These are phyloP conservation scores for Schlechtendalia chinensis DNA, from an alignment of 1,140 invertebrate genomes.

Conservation along the genomic window DNA sequence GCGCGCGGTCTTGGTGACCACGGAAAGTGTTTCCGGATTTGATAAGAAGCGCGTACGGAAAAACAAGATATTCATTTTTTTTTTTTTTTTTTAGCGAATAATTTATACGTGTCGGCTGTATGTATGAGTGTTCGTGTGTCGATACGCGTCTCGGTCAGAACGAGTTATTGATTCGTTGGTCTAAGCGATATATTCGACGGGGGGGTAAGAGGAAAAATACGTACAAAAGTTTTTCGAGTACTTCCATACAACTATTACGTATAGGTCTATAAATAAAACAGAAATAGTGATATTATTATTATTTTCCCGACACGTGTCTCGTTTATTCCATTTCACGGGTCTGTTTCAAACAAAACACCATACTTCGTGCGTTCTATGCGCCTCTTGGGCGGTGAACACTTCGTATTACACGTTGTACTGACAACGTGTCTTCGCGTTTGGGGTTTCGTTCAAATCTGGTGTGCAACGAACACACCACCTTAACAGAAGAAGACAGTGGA, in stretches of 20 bases:
- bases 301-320: not conserved
- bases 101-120: too few relatives aligned
- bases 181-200: not conserved
- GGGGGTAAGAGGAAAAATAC: not conserved
- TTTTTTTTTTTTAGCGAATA: too few relatives aligned
- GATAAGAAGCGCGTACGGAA: not conserved
- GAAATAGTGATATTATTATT: too few relatives aligned
- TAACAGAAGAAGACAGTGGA: not conserved
- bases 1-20: not conserved
- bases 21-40: not conserved
- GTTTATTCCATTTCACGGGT: conserved; percentile 15
- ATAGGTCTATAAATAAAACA: not conserved
- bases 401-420: not conserved
- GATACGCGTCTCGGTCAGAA: not conserved
- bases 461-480: too few relatives aligned
- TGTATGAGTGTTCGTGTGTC: not conserved
- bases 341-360: conserved; percentile 1
- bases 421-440: not conserved
- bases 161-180: not conserved
- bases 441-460: not conserved
- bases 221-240: not conserved
- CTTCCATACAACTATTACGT: not conserved
- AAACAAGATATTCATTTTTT: not conserved
- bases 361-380: conserved; percentile 3
- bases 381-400: conserved; percentile 9